phyloP scores from a whole-genome alignment of 1,140 invertebrate genomes.

The Helicoverpa zea region DNA sequence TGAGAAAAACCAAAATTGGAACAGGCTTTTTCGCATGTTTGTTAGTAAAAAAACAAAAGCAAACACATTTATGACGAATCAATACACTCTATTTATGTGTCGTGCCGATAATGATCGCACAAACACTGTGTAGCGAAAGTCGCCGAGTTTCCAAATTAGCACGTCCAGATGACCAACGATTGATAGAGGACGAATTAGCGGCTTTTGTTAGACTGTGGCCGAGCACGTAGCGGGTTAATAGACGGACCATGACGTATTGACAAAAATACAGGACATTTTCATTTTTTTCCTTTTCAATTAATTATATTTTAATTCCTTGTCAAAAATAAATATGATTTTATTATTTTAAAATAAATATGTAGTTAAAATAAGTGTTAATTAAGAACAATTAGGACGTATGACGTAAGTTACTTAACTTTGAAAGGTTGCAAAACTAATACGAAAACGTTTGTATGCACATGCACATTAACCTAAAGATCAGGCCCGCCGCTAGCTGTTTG shows the following conservation, averaged over 20 bases:
- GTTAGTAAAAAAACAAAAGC: constrained; percentile 23
- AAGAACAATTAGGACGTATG: neutral
- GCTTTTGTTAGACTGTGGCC: constrained; percentile 60
- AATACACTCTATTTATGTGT: constrained; percentile 45
- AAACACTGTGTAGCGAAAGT: constrained; percentile 55
- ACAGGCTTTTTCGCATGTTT: neutral
- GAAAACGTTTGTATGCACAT: neutral
- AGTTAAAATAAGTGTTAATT: neutral
- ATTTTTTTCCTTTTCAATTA: too few species aligned
- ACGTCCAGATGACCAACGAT: constrained; percentile 64
- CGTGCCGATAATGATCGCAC: constrained; percentile 52
- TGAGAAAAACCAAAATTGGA: neutral
- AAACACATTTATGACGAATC: constrained; percentile 40
- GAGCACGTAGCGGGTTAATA: constrained; percentile 21
- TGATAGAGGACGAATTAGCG: constrained; percentile 79
- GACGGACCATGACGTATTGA: neutral
- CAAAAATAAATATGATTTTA: too few species aligned
- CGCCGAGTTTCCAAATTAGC: constrained; percentile 81
- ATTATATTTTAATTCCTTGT: too few species aligned
- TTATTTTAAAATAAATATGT: neutral
- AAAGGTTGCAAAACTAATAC: constrained; percentile 8
- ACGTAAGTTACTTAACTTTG: constrained; percentile 8
- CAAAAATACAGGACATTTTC: constrained; percentile 1
- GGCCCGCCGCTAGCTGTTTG: too few species aligned
- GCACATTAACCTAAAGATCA: neutral